A percentile compares a stretch with the other conserved stretches of the same genome.
Conservation (phyloP, 2,888 invertebrate species). For the Rotaria macrura region DNA sequence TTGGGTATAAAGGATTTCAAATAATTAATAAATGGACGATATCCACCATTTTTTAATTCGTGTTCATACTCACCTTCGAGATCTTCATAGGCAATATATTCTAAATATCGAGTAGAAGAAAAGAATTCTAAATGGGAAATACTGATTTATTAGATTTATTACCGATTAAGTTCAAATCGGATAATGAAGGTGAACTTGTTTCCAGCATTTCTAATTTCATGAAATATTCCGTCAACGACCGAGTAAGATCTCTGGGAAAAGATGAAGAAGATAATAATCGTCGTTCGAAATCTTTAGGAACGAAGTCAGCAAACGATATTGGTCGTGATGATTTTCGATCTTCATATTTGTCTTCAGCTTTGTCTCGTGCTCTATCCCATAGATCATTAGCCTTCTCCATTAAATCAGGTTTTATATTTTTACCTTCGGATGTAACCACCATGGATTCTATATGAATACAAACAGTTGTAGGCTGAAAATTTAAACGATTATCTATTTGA, state of each 20-base stretch:
- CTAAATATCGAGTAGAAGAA: not conserved
- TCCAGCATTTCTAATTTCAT: not conserved
- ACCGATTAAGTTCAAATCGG: not conserved
- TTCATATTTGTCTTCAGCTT: not conserved
- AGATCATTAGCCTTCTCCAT: not conserved
- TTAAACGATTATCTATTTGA: no score
- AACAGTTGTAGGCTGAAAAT: no score
- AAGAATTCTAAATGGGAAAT: no score
- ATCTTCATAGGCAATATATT: not conserved
- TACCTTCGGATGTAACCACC: not conserved
- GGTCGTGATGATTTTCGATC: not conserved
- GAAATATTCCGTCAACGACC: not conserved
- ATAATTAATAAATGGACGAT: constrained; percentile 11
- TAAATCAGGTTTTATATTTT: not conserved
- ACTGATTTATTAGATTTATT: not conserved
- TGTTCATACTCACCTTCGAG: not conserved
- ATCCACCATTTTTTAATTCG: not conserved
- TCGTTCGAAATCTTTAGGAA: not conserved
- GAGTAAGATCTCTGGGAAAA: not conserved
- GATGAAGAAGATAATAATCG: not conserved
- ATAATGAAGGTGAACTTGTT: not conserved
- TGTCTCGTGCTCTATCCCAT: not conserved
- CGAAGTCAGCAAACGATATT: not conserved
- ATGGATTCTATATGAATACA: not conserved
- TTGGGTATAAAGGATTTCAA: not conserved